Conservation (phyloP, 1,140 invertebrate genomes). For the Berghia stephanieae region DNA sequence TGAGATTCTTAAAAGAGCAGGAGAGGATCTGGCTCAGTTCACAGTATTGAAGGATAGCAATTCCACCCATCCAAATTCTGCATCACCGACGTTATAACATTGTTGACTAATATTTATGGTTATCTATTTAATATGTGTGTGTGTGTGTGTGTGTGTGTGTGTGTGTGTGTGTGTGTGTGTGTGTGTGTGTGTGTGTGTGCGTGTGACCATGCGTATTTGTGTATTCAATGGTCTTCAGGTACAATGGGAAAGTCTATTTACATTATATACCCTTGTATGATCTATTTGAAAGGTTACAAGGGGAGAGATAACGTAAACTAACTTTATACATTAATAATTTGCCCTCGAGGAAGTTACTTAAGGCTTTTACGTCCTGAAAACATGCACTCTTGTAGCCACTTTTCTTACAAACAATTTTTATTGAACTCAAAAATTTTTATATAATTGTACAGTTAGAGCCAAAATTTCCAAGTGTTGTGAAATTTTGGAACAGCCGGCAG, state of each 20-base stretch:
- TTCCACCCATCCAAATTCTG: too few species aligned
- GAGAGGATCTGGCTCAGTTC: slow-evolving; percentile 13
- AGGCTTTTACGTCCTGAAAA: neutral
- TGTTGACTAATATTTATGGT: too few species aligned
- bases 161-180: neutral
- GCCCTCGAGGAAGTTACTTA: neutral
- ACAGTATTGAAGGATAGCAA: too few species aligned
- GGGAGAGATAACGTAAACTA: too few species aligned
- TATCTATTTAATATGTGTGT: neutral
- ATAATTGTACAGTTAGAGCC: too few species aligned
- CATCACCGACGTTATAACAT: too few species aligned
- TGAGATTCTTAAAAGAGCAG: slow-evolving; percentile 25
- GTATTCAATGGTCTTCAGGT: neutral
- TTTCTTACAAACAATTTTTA: too few species aligned
- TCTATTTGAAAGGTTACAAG: neutral
- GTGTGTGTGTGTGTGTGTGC: slow-evolving; percentile 14
- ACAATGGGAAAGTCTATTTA: neutral
- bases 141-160: neutral
- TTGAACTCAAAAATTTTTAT: too few species aligned
- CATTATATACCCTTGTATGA: neutral
- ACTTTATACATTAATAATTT: neutral
- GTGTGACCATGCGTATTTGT: neutral
- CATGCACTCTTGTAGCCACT: neutral
- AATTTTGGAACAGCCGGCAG: too few species aligned
- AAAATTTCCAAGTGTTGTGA: too few species aligned